Percentiles rank a stretch among this genome's conserved stretches.
These are phyloP conservation scores for Aldrovandia affinis DNA, from an alignment of 2,797 vertebrate genomes.

Conservation along the genomic window DNA sequence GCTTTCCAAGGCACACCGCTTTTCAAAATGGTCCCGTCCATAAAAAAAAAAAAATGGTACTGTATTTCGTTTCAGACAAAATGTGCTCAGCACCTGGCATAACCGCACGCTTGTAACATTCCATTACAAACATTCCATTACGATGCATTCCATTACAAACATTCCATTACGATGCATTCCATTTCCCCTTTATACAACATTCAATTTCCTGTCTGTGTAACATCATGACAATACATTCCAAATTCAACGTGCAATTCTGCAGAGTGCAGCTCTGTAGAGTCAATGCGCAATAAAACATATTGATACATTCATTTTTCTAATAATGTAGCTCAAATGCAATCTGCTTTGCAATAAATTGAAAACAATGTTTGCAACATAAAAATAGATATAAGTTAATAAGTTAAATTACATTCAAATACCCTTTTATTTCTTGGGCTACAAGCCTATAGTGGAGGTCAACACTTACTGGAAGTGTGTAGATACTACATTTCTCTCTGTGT, in stretches of 20 bases:
- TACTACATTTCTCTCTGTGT: neutral
- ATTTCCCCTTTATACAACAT: neutral
- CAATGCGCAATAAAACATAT: neutral
- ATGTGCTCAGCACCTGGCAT: too few species aligned
- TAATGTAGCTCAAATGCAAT: neutral
- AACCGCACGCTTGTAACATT: neutral
- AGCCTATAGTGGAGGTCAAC: neutral
- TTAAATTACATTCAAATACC: neutral
- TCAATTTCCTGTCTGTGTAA: neutral
- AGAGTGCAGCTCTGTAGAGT: neutral
- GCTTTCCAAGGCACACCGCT: too few species aligned
- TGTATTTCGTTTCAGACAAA: too few species aligned
- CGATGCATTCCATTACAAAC: neutral
- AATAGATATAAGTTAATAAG: neutral
- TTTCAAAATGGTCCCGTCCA: too few species aligned
- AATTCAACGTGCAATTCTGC: neutral
- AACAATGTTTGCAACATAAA: neutral
- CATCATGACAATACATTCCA: neutral
- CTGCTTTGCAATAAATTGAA: slow-evolving; percentile 1
- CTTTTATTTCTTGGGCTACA: neutral
- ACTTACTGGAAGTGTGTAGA: neutral
- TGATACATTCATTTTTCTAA: neutral
- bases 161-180: neutral
- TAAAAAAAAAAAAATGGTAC: too few species aligned
- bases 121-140: neutral